A percentile compares a stretch with the other conserved stretches of the same genome.
Evolutionary conservation across 1,140 invertebrate species (phyloP).

Genomic region (Trypoxylus dichotomus): DNA sequence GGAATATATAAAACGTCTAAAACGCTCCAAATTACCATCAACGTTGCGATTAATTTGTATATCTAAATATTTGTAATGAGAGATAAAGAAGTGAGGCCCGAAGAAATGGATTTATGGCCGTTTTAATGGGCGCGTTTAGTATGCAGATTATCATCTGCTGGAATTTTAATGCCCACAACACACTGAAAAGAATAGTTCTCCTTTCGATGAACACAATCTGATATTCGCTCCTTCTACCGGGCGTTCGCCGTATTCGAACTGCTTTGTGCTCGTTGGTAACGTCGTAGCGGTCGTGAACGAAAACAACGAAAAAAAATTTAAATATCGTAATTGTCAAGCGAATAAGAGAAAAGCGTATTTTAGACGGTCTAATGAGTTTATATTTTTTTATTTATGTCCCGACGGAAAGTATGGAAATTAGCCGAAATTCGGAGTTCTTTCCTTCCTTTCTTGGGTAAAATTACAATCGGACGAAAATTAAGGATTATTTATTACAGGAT

Average conservation of each 20-base stretch:
- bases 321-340: not conserved
- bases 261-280: not conserved
- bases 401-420: not conserved
- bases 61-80: not conserved
- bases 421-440: not conserved
- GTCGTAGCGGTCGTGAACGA: not conserved
- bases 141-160: not conserved
- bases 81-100: not conserved
- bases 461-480: too few relatives aligned
- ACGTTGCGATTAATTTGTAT: not conserved
- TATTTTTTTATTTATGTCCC: not conserved
- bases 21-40: not conserved
- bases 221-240: not conserved
- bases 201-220: not conserved
- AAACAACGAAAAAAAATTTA: not conserved
- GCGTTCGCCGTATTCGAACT: not conserved
- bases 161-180: not conserved
- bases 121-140: not conserved
- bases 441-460: too few relatives aligned
- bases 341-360: not conserved
- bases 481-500: too few relatives aligned
- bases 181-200: not conserved
- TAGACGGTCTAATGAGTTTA: not conserved
- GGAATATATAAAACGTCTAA: not conserved
- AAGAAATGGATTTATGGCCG: not conserved